These are phyloP conservation scores for Glaucidium brasilianum DNA, from an alignment of 2,113 vertebrate genomes.

Conservation along the genomic window DNA sequence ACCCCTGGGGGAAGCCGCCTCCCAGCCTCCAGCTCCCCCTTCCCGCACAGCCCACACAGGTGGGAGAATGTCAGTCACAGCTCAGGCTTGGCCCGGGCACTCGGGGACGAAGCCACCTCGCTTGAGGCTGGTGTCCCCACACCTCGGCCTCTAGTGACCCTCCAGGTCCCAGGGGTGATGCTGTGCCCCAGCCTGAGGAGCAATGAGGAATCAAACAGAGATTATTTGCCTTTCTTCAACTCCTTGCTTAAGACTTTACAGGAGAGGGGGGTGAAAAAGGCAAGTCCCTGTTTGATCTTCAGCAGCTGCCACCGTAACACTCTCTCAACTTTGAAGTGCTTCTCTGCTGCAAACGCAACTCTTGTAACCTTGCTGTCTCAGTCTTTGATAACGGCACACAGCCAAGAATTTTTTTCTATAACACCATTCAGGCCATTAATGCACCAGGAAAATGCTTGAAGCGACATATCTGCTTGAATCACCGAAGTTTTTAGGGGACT, in stretches of 20 bases:
- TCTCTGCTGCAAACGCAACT: background rate
- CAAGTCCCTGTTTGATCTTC: background rate
- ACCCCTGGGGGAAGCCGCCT: background rate
- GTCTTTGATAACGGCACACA: background rate
- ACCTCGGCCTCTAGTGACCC: fast-evolving
- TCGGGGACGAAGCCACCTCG: background rate
- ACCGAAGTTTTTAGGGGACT: background rate
- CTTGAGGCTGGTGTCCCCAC: too few relatives aligned
- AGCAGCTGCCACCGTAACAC: background rate
- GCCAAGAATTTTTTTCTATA: background rate
- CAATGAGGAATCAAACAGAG: fast-evolving
- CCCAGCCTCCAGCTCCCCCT: background rate
- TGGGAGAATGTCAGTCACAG: fast-evolving
- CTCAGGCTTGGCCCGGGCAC: fast-evolving
- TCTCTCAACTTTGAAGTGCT: background rate
- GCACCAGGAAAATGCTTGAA: fast-evolving
- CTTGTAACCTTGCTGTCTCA: background rate
- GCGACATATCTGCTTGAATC: fast-evolving
- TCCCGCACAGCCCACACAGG: fast-evolving
- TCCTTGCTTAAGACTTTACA: background rate
- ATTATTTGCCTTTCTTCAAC: too few relatives aligned
- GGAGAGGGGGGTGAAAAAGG: background rate
- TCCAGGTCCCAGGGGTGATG: fast-evolving
- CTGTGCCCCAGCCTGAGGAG: fast-evolving
- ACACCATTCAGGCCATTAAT: background rate